A percentile compares a stretch with the other conserved stretches of the same genome.
Evolutionary conservation across 2,888 invertebrate species (phyloP).

Genomic region (Petrolisthes cinctipes): DNA sequence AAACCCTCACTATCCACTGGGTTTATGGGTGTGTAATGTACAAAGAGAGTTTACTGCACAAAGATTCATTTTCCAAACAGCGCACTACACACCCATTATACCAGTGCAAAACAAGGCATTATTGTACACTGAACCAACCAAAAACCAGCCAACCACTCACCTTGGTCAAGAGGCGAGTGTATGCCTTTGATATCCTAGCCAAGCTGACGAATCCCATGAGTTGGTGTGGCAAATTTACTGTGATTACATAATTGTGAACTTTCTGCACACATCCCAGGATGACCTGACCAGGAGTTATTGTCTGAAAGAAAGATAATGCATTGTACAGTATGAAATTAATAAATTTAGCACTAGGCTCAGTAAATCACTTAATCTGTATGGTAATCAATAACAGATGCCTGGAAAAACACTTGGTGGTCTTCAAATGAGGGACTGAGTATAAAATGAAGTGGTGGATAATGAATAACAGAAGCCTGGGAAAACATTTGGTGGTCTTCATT

Average conservation of each 20-base stretch:
- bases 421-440: too few relatives aligned
- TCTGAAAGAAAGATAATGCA: not conserved
- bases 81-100: not conserved
- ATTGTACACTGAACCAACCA: not conserved
- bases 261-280: conserved; percentile 26
- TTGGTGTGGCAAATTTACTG: conserved; percentile 33
- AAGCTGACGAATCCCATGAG: conserved; percentile 31
- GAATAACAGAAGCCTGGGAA: too few relatives aligned
- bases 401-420: too few relatives aligned
- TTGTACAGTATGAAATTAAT: not conserved
- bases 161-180: conserved; percentile 31
- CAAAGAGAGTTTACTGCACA: not conserved
- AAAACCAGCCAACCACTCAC: not conserved
- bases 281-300: conserved; percentile 8
- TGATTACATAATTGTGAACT: conserved; percentile 28
- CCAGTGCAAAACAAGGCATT: not conserved
- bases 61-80: not conserved
- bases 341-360: not conserved
- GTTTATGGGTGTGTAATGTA: not conserved
- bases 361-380: too few relatives aligned
- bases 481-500: too few relatives aligned
- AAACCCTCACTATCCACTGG: not conserved
- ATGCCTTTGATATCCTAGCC: conserved; percentile 33
- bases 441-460: too few relatives aligned
- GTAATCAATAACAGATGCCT: too few relatives aligned